A percentile compares a stretch with the other conserved stretches of the same genome.
These are phyloP conservation scores for Paramuricea clavata DNA, from an alignment of 92 coral and sea anemone genomes.

Conservation along the genomic window DNA sequence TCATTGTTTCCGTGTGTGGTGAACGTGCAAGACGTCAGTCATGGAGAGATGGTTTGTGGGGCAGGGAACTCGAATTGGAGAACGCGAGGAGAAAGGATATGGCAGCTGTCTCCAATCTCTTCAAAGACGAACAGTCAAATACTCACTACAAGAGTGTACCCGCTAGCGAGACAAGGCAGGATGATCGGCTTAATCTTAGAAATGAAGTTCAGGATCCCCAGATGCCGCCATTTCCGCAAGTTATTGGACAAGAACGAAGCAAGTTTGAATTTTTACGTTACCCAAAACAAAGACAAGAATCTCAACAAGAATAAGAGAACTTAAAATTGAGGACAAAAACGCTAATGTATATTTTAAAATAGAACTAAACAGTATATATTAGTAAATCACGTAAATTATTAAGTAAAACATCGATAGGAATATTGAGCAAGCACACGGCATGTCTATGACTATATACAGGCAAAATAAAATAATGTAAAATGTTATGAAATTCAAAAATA, in stretches of 20 bases:
- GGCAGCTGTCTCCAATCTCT: conserved; percentile 1
- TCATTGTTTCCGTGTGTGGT: conserved; percentile 1
- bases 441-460: not conserved
- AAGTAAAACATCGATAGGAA: not conserved
- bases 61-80: not conserved
- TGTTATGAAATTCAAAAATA: not conserved
- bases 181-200: not conserved
- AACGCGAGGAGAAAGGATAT: not conserved
- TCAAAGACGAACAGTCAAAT: not conserved
- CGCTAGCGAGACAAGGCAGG: not conserved
- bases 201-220: conserved; percentile 5
- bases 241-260: conserved; percentile 5
- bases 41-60: conserved; percentile 12
- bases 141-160: not conserved
- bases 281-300: conserved; percentile 18
- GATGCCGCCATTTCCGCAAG: not conserved
- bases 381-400: not conserved
- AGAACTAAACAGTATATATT: not conserved
- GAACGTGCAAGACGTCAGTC: conserved; percentile 13
- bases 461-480: no score
- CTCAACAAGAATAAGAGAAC: not conserved
- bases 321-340: not conserved
- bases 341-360: not conserved
- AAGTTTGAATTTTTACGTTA: not conserved
- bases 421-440: not conserved